phyloP scores from a whole-genome alignment of 2,888 invertebrate species.

The Caenorhabditis parvicauda region DNA sequence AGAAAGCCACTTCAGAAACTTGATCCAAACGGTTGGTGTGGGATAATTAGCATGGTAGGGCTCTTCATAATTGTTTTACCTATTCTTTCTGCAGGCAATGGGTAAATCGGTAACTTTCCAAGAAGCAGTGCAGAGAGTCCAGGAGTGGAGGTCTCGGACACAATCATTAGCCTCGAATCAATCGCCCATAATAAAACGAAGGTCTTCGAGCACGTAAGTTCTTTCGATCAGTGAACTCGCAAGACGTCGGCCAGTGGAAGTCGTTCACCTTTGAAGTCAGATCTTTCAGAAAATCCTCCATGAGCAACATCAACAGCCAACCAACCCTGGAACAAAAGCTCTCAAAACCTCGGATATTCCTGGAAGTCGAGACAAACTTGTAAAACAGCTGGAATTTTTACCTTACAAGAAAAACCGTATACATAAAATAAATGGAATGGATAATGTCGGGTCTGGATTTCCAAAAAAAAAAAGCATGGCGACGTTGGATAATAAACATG shows the following conservation, averaged over 20 bases:
- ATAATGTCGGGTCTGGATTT: too few species aligned
- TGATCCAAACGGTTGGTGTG: slow-evolving; percentile 86
- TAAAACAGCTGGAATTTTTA: too few species aligned
- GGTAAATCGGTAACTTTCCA: slow-evolving; percentile 54
- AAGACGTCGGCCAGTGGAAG: too few species aligned
- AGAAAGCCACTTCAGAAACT: slow-evolving; percentile 79
- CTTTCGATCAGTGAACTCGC: too few species aligned
- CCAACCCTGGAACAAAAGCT: not conserved
- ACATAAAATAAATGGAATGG: too few species aligned
- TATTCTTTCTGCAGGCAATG: slow-evolving; percentile 39
- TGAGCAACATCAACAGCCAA: too few species aligned
- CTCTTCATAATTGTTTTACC: not conserved
- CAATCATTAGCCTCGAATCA: slow-evolving; percentile 39
- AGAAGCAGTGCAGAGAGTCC: slow-evolving; percentile 56
- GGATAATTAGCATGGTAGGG: slow-evolving; percentile 83
- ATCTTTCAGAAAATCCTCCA: slow-evolving; percentile 9
- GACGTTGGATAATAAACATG: too few species aligned
- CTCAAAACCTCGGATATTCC: slow-evolving; percentile 6
- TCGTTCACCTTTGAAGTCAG: not conserved
- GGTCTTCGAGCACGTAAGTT: slow-evolving; percentile 14
- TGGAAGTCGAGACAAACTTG: slow-evolving; percentile 29
- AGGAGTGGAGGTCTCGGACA: slow-evolving; percentile 51
- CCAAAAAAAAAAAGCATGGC: too few species aligned
- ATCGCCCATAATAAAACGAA: slow-evolving; percentile 23
- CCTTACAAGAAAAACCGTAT: too few species aligned